Evolutionary conservation across 2,113 vertebrate genomes (phyloP).

Genomic region (Pyxicephalus adspersus): DNA sequence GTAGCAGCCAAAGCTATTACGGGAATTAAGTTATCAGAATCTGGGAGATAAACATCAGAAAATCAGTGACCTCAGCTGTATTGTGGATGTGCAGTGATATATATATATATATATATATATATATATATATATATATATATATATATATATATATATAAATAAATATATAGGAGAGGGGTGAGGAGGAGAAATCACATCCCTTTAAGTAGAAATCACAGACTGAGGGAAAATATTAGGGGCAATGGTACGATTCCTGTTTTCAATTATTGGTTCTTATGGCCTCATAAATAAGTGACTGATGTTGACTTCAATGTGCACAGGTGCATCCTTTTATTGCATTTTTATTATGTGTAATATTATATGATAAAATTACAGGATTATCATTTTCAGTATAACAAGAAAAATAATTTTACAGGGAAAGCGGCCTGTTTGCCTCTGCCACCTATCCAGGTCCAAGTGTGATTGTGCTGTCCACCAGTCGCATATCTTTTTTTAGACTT

Average conservation of each 20-base stretch:
- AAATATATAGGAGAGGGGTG: background rate
- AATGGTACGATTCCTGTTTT: background rate
- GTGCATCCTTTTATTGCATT: too few species aligned
- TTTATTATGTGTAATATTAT: too few species aligned
- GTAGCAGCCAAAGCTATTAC: slow-evolving; percentile 27
- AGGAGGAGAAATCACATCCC: background rate
- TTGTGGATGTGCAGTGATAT: slow-evolving; percentile 2
- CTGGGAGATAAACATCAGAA: slow-evolving; percentile 31
- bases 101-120: background rate
- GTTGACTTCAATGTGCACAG: too few species aligned
- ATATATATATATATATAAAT: slow-evolving; percentile 3
- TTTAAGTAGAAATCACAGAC: background rate
- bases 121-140: background rate
- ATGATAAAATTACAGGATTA: too few species aligned
- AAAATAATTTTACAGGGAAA: too few species aligned
- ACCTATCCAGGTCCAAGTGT: too few species aligned
- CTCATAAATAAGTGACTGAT: too few species aligned
- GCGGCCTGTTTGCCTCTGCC: too few species aligned
- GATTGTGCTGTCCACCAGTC: too few species aligned
- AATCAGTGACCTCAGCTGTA: slow-evolving; percentile 21
- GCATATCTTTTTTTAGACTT: too few species aligned
- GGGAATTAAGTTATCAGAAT: slow-evolving; percentile 39
- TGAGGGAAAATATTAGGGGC: background rate
- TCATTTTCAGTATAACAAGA: too few species aligned
- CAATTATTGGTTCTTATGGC: background rate